Evolutionary conservation across 2,113 vertebrate genomes (phyloP).

Genomic region (Silurus asotus): DNA sequence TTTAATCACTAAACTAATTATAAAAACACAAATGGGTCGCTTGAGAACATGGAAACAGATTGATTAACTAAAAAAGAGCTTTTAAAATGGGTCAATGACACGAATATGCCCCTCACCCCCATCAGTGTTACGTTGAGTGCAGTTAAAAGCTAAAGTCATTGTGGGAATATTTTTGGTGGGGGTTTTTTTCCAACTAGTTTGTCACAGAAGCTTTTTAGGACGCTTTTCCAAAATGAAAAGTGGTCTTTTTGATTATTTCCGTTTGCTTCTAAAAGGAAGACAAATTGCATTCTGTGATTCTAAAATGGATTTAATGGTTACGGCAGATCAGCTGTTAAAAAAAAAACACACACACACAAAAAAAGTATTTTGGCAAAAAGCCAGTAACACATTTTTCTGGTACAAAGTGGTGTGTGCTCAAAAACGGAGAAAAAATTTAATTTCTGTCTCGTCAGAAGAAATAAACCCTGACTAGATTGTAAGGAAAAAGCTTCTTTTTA

Average conservation of each 20-base stretch:
- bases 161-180: neutral
- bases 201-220: neutral
- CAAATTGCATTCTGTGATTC: constrained; percentile 8
- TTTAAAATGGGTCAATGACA: neutral
- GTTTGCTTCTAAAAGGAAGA: neutral
- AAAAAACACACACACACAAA: neutral
- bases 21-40: neutral
- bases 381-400: neutral
- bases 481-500: neutral
- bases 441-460: neutral
- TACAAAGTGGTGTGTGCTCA: neutral
- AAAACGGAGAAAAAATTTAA: neutral
- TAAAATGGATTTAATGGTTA: constrained; percentile 24
- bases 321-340: neutral
- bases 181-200: neutral
- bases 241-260: neutral
- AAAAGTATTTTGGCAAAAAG: neutral
- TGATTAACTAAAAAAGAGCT: constrained; percentile 3
- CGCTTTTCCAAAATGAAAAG: neutral
- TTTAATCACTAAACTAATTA: neutral
- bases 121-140: too few species aligned
- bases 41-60: constrained; percentile 4
- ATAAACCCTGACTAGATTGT: neutral
- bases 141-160: neutral
- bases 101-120: neutral